Conservation (phyloP, 1,140 invertebrate genomes). For the Rhopalosiphum maidis region DNA sequence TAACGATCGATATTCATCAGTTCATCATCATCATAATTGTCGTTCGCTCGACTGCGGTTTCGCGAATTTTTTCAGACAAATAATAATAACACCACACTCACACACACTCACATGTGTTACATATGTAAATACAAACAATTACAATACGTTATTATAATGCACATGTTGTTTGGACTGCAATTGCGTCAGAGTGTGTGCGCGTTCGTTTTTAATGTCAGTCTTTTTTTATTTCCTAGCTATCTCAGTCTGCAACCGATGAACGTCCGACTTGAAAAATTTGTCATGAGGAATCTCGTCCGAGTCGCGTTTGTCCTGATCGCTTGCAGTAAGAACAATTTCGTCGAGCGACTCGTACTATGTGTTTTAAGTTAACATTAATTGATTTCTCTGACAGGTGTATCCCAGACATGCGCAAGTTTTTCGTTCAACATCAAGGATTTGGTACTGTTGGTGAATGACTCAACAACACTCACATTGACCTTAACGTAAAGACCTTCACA, state of each 20-base stretch:
- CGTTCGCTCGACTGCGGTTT: neutral
- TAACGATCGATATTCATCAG: neutral
- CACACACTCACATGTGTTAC: neutral
- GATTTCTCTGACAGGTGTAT: neutral
- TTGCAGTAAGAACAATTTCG: neutral
- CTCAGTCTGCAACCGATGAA: neutral
- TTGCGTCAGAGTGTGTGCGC: neutral
- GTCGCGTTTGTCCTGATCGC: neutral
- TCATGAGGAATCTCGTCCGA: neutral
- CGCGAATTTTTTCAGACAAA: neutral
- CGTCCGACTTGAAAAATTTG: neutral
- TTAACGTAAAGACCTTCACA: conserved; percentile 24
- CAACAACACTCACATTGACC: neutral
- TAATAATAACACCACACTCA: neutral
- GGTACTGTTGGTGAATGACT: conserved; percentile 38
- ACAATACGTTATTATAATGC: neutral
- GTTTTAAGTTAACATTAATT: neutral
- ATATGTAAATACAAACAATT: conserved; percentile 15
- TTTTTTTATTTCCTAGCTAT: neutral
- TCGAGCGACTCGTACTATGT: neutral
- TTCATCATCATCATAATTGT: neutral
- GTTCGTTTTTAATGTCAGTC: neutral
- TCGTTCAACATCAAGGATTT: conserved; percentile 40
- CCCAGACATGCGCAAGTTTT: neutral
- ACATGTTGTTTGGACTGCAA: neutral